Evolutionary conservation across 2,113 vertebrate species (phyloP).

Genomic region (Anarhynchus alexandrinus): DNA sequence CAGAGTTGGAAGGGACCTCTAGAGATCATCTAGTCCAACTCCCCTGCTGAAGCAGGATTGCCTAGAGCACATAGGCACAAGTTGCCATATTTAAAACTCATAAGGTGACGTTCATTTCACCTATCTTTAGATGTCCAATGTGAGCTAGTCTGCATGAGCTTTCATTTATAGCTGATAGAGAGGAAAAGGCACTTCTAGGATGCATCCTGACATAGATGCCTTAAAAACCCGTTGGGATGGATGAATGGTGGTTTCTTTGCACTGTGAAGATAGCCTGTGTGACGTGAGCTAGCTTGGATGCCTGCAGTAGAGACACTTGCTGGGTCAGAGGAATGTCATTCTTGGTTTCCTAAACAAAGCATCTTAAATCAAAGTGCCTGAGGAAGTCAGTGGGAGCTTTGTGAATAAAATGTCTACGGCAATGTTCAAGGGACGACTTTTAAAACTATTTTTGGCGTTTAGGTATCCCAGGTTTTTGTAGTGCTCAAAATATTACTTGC

Average conservation of each 20-base stretch:
- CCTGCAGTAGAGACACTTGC: background rate
- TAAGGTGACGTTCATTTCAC: background rate
- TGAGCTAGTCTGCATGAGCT: background rate
- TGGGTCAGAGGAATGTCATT: background rate
- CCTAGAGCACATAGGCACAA: background rate
- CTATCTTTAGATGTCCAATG: background rate
- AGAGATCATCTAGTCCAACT: too few species aligned
- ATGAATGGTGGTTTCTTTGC: background rate
- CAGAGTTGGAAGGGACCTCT: too few species aligned
- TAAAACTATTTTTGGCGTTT: background rate
- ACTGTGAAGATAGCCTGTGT: background rate
- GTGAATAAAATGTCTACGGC: background rate
- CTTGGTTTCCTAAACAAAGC: background rate
- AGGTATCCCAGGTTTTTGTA: background rate
- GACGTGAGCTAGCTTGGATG: background rate
- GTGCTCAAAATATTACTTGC: background rate
- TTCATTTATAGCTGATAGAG: background rate
- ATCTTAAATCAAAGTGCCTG: background rate
- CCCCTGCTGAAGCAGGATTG: too few species aligned
- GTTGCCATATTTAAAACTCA: background rate
- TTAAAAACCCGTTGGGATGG: background rate
- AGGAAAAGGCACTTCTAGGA: background rate
- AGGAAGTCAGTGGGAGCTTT: background rate
- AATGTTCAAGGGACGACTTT: background rate
- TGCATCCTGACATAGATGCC: background rate